Base-by-base conservation (phyloP, 2,113 vertebrate species). In the Proteles cristata region DNA sequence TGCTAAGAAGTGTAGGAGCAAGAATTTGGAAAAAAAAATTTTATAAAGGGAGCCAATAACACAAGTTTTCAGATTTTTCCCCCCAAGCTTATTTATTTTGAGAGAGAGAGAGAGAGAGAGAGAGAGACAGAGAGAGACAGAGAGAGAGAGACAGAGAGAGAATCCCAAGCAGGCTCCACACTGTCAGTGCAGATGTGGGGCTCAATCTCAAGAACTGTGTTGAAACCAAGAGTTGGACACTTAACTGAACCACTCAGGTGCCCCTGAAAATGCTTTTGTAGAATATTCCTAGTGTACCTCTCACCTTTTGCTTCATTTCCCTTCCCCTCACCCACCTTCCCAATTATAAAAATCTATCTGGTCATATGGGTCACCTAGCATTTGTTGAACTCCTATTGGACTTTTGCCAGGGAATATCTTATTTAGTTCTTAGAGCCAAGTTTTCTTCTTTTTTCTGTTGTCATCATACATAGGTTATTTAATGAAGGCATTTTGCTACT, bases 401-500 rank as follows among this genome's bases (percentile, higher is more conserved):
- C 55, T 94, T 95, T 94, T 94, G 39, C 14, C 7, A 74, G 68
- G n/a, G 14, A 80, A 84, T 77, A 96, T 88, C 31, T 84, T 35
- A 76, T 88, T 95, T 88, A 93, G 69, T 88, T 91, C 33, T 88
- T 94, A 77, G 50, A 95, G 31, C 55, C 39, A 79, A 31, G 25
- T 96, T 91, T 80, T 25, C 23, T 14, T 86, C 3, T 66, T 58
- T 92, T 87, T 68, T 81, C 8, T 80, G 0, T 65, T 90, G 39
- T 63, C 35, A 43, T 88, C 3, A 4, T 88, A 65, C 7, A 28
- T 69, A 66, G 43, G 12, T 74, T 92, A 5, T 65, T 91, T 86
- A 74, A 65, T 89, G n/a, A 45, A 93, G 58, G n/a, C 11, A 89
- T 96, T 95, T 90, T 94, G 43, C 48, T 94, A 43, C 7, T 96